phyloP scores from a whole-genome alignment of 2,888 invertebrate species.

The Terebella lapidaria region DNA sequence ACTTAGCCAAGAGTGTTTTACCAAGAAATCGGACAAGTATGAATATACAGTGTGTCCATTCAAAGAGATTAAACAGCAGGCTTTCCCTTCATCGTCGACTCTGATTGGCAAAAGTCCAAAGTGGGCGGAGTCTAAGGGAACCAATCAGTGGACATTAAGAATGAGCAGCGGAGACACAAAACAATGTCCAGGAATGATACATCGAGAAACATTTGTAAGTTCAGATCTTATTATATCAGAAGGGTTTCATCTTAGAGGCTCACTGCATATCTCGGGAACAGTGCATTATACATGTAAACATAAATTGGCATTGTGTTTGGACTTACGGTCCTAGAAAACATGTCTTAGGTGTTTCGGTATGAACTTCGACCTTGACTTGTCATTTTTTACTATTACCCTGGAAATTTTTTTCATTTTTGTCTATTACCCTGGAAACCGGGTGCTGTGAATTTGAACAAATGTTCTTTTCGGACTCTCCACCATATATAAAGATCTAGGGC shows the following conservation, averaged over 20 bases:
- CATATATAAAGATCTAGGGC: too few relatives aligned
- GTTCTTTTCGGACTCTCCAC: too few relatives aligned
- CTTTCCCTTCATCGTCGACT: neutral
- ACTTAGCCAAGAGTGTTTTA: neutral
- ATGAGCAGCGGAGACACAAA: neutral
- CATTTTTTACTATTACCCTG: too few relatives aligned
- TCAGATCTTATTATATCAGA: neutral
- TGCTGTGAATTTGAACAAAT: too few relatives aligned
- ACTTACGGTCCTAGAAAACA: too few relatives aligned
- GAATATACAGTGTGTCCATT: constrained; percentile 2
- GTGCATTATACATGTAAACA: too few relatives aligned
- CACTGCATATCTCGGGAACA: too few relatives aligned
- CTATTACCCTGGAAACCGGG: too few relatives aligned
- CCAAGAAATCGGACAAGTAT: neutral
- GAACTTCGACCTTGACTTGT: too few relatives aligned
- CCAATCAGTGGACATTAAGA: neutral
- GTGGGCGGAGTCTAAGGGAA: neutral
- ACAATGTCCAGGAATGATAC: neutral
- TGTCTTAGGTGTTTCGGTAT: too few relatives aligned
- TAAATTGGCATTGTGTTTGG: neutral
- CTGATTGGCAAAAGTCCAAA: neutral
- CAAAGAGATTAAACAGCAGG: neutral
- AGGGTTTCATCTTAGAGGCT: too few relatives aligned
- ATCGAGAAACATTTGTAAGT: neutral
- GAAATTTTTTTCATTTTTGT: too few relatives aligned